Evolutionary conservation across 2,888 invertebrate genomes (phyloP).

Genomic region (Tetanocera ferruginea): DNA sequence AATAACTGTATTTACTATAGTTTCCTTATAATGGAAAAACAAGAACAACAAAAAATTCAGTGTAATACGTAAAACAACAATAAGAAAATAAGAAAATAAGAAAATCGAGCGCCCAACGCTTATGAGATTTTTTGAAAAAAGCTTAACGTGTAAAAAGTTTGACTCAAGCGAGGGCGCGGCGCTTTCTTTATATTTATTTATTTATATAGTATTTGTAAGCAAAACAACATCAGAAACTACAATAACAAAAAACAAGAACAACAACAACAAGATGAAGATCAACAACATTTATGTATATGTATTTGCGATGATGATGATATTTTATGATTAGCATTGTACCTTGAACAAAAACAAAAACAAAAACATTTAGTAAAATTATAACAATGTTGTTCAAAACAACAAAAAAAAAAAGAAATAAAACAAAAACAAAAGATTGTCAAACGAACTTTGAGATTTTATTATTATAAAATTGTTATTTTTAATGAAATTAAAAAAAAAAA

Average conservation of each 20-base stretch:
- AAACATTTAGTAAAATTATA: slow-evolving; percentile 20
- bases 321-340: slow-evolving; percentile 60
- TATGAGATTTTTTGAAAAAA: too few relatives aligned
- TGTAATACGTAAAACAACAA: too few relatives aligned
- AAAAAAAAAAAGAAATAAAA: too few relatives aligned
- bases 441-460: slow-evolving; percentile 12
- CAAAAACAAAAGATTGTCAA: slow-evolving; percentile 13
- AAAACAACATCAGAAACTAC: background rate
- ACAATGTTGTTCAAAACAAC: slow-evolving; percentile 1
- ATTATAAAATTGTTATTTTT: background rate
- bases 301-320: slow-evolving; percentile 49
- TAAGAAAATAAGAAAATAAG: too few relatives aligned
- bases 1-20: background rate
- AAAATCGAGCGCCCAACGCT: too few relatives aligned
- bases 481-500: background rate
- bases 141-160: too few relatives aligned
- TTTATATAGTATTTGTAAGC: too few relatives aligned
- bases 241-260: background rate
- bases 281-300: slow-evolving; percentile 39
- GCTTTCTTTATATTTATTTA: too few relatives aligned
- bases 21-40: background rate
- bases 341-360: slow-evolving; percentile 52
- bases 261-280: background rate
- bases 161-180: too few relatives aligned
- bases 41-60: background rate